phyloP scores from a whole-genome alignment of 1,140 invertebrate genomes.

The Tetranychus urticae region DNA sequence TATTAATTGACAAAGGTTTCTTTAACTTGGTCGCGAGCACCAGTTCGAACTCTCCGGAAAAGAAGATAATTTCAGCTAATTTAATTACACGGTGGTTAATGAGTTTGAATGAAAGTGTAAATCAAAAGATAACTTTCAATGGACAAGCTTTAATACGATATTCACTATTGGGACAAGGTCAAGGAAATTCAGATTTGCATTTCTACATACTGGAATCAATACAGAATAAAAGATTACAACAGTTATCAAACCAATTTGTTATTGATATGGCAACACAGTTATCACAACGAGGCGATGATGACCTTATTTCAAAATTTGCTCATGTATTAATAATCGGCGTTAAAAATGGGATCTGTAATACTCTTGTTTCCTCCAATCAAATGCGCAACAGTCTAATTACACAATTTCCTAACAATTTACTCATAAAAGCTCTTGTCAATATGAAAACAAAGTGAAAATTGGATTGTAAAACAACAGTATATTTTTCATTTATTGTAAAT shows the following conservation, averaged over 20 bases:
- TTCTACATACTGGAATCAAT: background rate
- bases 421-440: background rate
- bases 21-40: background rate
- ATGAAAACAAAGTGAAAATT: background rate
- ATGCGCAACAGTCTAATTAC: background rate
- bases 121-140: background rate
- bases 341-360: background rate
- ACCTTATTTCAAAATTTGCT: background rate
- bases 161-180: background rate
- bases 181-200: background rate
- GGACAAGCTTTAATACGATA: background rate
- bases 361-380: background rate
- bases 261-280: background rate
- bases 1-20: background rate
- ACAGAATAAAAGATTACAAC: background rate
- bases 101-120: background rate
- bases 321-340: background rate
- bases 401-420: background rate
- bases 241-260: background rate
- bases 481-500: too few species aligned
- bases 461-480: too few species aligned
- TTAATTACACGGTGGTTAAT: background rate
- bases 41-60: background rate
- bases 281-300: background rate
- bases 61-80: background rate